Evolutionary conservation across 2,888 invertebrate species (phyloP).

Genomic region (Eristalinus sepulchralis): DNA sequence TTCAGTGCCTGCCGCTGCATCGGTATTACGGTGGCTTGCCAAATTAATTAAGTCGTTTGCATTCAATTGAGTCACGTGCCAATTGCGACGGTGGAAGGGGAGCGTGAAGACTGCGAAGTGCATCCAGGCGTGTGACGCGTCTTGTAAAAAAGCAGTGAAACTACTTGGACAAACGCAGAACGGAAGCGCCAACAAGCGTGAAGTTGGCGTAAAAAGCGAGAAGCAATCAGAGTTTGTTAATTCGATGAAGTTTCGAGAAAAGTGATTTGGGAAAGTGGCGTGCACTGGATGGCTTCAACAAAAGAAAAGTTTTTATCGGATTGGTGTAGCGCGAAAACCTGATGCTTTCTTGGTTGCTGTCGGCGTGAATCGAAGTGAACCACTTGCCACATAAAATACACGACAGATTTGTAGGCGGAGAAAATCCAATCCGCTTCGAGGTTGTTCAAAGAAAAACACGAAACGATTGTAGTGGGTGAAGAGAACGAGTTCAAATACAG

Average conservation of each 20-base stretch:
- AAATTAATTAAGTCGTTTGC: constrained; percentile 61
- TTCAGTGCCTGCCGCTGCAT: constrained; percentile 22
- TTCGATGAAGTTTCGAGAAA: constrained; percentile 45
- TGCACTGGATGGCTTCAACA: constrained; percentile 25
- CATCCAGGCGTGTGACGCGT: constrained; percentile 6
- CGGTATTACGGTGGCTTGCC: constrained; percentile 42
- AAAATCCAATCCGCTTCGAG: background rate
- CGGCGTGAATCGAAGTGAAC: background rate
- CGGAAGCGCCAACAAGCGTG: constrained; percentile 44
- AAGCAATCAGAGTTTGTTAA: constrained; percentile 61
- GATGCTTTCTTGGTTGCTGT: constrained; percentile 36
- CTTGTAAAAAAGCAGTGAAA: background rate
- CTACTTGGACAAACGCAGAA: constrained; percentile 2
- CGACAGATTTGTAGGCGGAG: background rate
- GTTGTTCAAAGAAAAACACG: no score
- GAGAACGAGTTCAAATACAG: no score
- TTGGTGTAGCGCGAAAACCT: constrained; percentile 42
- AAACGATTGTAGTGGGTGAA: no score
- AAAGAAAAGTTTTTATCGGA: constrained; percentile 52
- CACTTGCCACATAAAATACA: background rate
- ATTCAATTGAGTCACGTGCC: constrained; percentile 54
- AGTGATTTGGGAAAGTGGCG: constrained; percentile 25
- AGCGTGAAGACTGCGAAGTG: constrained; percentile 22
- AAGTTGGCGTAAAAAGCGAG: constrained; percentile 47
- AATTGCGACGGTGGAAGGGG: constrained; percentile 10